Evolutionary conservation across 2,888 invertebrate species (phyloP), one percentile per base, ranked within the genome.

Genomic region (Himalopsyche japonica): DNA sequence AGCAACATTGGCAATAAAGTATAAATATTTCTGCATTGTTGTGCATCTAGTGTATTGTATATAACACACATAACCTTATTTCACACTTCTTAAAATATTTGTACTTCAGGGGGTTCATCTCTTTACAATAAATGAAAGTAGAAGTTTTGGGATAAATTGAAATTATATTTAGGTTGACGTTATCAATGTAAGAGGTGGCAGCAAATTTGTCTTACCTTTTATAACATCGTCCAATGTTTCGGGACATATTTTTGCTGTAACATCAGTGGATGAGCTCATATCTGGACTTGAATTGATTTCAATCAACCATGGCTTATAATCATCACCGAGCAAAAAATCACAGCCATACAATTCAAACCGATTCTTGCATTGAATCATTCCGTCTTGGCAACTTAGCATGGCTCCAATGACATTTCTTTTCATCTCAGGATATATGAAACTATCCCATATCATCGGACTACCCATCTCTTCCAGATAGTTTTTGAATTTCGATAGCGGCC

Each of bases 271-370:
- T 30, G 95, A 93, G 86, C 94, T 93, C 90, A 98, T 94, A 90
- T 97, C 96, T 0, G 98, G 98, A 89, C 95, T 95, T 1, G 97
- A 96, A 91, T 98, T 98, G 87, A 98, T 97, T 92, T 98, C 98
- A 88, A 98, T 96, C 86, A 98, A 91, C 95, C 97, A 98, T 0
- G 98, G 97, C 86, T 94, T 93, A 88, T 95, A 96, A 88, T 97
- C 95, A 88, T 97, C 95, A 84, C 96, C 96, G 49, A 98, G 90
- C 93, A 98, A 95, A 89, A 98, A 98, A 91, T 98, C 98, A 81
- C 98, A 98, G 7, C 98, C 98, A 89, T 97, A 98, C 49, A 98
- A 89, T 90, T 98, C 98, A 90, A 98, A 98, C 83, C 96, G 95
- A 88, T 96, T 96, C 88, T 94, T 94, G 86, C 94, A 92, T 27